Conservation (phyloP, 2,113 vertebrate genomes). For the Chinchilla lanigera region DNA sequence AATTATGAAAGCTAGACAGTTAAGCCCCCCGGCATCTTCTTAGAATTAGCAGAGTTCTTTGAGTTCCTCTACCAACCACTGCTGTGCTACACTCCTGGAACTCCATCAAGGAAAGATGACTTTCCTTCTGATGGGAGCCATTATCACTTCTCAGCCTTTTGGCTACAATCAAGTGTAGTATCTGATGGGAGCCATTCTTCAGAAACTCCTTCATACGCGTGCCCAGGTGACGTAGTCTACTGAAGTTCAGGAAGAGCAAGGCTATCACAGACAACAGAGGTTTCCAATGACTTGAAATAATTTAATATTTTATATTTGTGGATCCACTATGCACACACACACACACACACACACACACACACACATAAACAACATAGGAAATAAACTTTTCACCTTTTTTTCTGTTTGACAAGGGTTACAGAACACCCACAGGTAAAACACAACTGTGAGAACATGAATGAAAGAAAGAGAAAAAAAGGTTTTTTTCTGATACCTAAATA, state of each 20-base stretch:
- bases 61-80: background rate
- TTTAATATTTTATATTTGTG: background rate
- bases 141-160: too few species aligned
- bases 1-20: background rate
- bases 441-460: background rate
- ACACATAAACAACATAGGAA: background rate
- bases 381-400: background rate
- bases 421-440: background rate
- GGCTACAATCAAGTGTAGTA: too few species aligned
- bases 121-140: background rate
- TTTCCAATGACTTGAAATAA: background rate
- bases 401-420: background rate
- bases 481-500: background rate
- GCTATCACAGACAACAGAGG: background rate
- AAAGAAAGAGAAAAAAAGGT: too few species aligned
- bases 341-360: too few species aligned
- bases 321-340: background rate
- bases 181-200: background rate
- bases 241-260: background rate
- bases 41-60: background rate
- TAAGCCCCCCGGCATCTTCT: background rate
- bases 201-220: background rate
- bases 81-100: accelerated
- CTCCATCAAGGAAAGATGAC: background rate
- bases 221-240: accelerated